phyloP scores from a whole-genome alignment of 2,797 vertebrate genomes.

The Lacerta viridis region DNA sequence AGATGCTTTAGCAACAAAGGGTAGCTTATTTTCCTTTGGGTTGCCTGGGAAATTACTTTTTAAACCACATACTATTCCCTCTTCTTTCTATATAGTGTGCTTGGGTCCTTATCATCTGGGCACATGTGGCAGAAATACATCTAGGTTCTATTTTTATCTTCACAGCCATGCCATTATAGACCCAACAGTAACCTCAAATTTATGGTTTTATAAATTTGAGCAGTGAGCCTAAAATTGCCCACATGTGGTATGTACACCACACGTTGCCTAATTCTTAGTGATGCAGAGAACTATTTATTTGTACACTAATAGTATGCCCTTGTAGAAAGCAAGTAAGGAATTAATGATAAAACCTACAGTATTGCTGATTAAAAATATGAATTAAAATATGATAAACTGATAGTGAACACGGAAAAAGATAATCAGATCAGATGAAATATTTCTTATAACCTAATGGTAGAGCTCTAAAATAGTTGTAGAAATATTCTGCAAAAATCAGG shows the following conservation, averaged over 20 bases:
- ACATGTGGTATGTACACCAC: neutral
- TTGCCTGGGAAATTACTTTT: neutral
- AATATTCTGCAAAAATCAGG: constrained; percentile 20
- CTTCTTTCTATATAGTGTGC: neutral
- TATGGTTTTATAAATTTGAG: neutral
- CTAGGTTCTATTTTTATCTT: neutral
- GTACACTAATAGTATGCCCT: neutral
- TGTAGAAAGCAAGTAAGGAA: neutral
- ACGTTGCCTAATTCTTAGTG: neutral
- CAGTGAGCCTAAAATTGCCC: neutral
- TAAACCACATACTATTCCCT: neutral
- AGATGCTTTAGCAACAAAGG: neutral
- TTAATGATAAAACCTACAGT: neutral
- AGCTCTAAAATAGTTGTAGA: neutral
- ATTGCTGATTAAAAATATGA: neutral
- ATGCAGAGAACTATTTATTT: neutral
- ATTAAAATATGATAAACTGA: neutral
- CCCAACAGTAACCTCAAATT: neutral
- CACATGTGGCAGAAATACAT: neutral
- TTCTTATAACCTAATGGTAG: neutral
- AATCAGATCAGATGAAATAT: neutral
- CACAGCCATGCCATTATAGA: too few species aligned
- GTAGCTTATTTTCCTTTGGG: neutral
- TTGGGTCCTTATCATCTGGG: neutral
- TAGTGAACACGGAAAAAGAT: neutral